A percentile compares a stretch with the other conserved stretches of the same genome.
These are phyloP conservation scores for Epirrhoe alternata DNA, from an alignment of 2,888 invertebrate species.

Conservation along the genomic window DNA sequence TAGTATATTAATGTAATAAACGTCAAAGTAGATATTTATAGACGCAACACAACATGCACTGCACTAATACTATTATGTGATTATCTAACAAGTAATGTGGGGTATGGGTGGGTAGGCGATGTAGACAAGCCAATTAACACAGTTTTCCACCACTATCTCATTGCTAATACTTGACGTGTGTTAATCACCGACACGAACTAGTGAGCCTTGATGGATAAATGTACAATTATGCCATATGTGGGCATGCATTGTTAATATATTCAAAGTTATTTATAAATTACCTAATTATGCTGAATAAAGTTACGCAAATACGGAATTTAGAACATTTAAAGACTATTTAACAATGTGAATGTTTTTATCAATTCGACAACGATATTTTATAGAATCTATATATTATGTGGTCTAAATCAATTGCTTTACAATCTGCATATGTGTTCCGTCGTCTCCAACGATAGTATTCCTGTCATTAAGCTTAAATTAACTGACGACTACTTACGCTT, in stretches of 20 bases:
- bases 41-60: slow-evolving; percentile 32
- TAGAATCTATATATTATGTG: too few species aligned
- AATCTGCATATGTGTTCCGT: too few species aligned
- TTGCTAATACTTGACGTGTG: slow-evolving; percentile 39
- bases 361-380: neutral
- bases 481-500: slow-evolving; percentile 38
- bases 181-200: slow-evolving; percentile 34
- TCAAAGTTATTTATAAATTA: slow-evolving; percentile 12
- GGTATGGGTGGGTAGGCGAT: slow-evolving; percentile 29
- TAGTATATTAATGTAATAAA: slow-evolving; percentile 51
- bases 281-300: slow-evolving; percentile 8
- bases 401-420: too few species aligned
- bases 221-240: slow-evolving; percentile 18
- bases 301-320: slow-evolving; percentile 5
- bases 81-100: slow-evolving; percentile 49
- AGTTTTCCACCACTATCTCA: slow-evolving; percentile 45
- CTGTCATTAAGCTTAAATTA: slow-evolving; percentile 1
- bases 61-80: slow-evolving; percentile 45
- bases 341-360: neutral
- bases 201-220: slow-evolving; percentile 28
- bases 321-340: neutral
- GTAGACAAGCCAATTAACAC: slow-evolving; percentile 53
- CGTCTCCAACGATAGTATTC: too few species aligned
- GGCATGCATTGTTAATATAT: slow-evolving; percentile 11
- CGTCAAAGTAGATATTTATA: slow-evolving; percentile 50